Evolutionary conservation across 2,888 invertebrate species (phyloP), one percentile per base, ranked within the genome.

Genomic region (Linnaemya vulpina): DNA sequence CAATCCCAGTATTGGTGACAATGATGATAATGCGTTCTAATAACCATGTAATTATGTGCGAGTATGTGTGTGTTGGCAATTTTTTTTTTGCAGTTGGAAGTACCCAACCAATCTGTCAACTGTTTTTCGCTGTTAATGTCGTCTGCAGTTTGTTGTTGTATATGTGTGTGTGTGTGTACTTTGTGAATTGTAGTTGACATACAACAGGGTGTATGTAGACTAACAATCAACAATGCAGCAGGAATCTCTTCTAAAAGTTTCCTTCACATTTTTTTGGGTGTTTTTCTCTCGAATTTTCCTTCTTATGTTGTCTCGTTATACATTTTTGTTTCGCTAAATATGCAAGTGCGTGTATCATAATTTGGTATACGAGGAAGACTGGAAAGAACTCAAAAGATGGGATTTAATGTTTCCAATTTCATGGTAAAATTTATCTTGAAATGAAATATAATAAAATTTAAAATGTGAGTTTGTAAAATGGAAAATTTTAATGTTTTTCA

Each of bases 41-140:
- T 51, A 38, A 25, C 15, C 5, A n/a, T 22, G 43, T 63, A 15
- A 38, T 17, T 30, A 17, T 65, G 4, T 20, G 13, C 8, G 30
- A 30, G 53, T 60, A 35, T 58, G 22, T 11, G 22, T 11, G 13
- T 62, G 38, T 25, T 38, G 20, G 30, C 11, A 8, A 1, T 7
- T 55, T 17, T 46, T 53, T 11, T 25, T 43, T 22, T 58, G 25
- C 3, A 35, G 15, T 62, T 70, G 46, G 75, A 62, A 75, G 55
- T 67, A 46, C 22, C 22, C 38, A 65, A 49, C 65, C 55, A 80
- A 80, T 80, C 67, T 80, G 65, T 80, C 80, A 80, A 74, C 73
- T 20, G 67, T 51, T 80, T 68, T 80, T 60, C 58, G 35, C 67
- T 51, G 38, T 46, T 74, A 80, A 74, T 68, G 49, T 67, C 46